Conservation (phyloP, 2,113 vertebrate genomes). For the Apodemus sylvaticus region DNA sequence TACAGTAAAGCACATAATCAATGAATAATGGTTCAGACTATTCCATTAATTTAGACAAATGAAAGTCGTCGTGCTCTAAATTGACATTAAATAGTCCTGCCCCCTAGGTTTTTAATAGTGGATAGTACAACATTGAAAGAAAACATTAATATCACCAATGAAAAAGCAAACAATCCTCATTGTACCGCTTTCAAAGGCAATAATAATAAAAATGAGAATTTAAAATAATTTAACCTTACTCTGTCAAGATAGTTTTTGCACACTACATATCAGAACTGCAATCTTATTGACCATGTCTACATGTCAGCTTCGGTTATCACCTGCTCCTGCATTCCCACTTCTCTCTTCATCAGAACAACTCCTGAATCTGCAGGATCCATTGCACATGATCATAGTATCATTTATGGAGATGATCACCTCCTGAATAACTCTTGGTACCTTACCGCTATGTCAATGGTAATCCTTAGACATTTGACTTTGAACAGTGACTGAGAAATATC, state of each 20-base stretch:
- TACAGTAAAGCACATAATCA: neutral
- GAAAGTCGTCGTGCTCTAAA: neutral
- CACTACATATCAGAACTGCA: neutral
- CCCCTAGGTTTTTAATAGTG: neutral
- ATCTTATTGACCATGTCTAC: neutral
- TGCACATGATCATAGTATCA: neutral
- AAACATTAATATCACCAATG: constrained; percentile 1
- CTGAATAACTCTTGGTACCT: neutral
- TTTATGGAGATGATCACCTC: neutral
- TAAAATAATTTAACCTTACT: neutral
- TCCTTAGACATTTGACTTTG: neutral
- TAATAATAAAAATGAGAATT: neutral
- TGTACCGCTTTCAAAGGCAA: constrained; percentile 47
- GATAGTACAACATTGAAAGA: neutral
- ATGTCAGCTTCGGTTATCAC: neutral
- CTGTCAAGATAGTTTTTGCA: constrained; percentile 24
- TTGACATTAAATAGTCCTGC: neutral
- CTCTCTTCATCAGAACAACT: neutral
- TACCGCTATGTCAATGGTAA: neutral
- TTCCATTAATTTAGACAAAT: neutral
- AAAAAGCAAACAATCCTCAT: neutral
- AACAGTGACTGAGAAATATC: neutral
- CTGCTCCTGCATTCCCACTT: neutral
- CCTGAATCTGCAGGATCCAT: neutral
- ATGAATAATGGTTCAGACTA: neutral